phyloP scores from a whole-genome alignment of 2,888 invertebrate species.

The Rhaphigaster nebulosa region DNA sequence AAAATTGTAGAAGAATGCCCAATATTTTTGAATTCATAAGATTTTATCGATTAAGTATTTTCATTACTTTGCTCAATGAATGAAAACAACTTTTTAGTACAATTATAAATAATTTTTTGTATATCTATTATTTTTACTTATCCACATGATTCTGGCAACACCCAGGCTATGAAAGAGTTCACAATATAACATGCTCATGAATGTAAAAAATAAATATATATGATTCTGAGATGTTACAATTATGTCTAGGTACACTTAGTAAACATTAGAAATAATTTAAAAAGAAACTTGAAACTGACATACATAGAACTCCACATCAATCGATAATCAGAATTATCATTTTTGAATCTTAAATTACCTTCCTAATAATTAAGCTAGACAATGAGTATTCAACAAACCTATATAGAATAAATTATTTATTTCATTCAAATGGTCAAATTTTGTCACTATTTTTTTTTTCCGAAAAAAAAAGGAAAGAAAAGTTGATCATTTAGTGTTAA shows the following conservation, averaged over 20 bases:
- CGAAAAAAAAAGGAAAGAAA: neutral
- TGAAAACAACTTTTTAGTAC: too few relatives aligned
- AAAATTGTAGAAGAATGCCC: too few relatives aligned
- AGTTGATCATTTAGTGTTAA: neutral
- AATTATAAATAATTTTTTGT: too few relatives aligned
- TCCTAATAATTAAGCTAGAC: neutral
- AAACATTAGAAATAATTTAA: neutral
- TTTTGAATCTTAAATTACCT: neutral
- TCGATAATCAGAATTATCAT: neutral
- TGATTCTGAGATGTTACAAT: neutral
- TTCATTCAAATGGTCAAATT: neutral
- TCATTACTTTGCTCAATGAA: too few relatives aligned
- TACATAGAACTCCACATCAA: neutral
- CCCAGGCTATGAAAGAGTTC: neutral
- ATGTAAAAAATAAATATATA: neutral
- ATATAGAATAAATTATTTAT: constrained; percentile 8
- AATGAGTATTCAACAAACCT: constrained; percentile 44
- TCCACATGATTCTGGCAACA: too few relatives aligned
- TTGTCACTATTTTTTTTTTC: neutral
- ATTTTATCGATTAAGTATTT: too few relatives aligned
- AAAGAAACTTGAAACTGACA: neutral
- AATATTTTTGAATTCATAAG: too few relatives aligned
- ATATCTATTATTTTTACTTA: too few relatives aligned
- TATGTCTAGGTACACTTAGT: neutral
- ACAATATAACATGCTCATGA: neutral